These are phyloP conservation scores for Danio rerio DNA, from an alignment of 2,113 vertebrate genomes.

Conservation along the genomic window GRCz12tu NC_133178.1:30049001-30049500, in stretches of 20 bases:
- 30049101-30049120: constrained; percentile 2
- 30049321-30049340: not conserved
- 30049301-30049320: not conserved
- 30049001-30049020: constrained; percentile 9
- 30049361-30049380: not conserved
- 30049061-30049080: constrained; percentile 7
- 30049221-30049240: not conserved
- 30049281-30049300: not conserved
- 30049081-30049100: constrained; percentile 8
- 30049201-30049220: constrained; percentile 24
- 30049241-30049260: not conserved
- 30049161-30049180: not conserved
- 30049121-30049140: not conserved
- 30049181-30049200: constrained; percentile 6
- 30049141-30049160: constrained; percentile 23
- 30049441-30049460: not conserved
- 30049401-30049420: not conserved
- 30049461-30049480: not conserved
- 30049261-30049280: constrained; percentile 6
- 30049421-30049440: not conserved
- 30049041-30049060: not conserved
- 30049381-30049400: not conserved
- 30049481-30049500: not conserved
- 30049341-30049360: not conserved
- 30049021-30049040: constrained; percentile 18